These are phyloP conservation scores for Antennarius maculatus DNA, from an alignment of 2,797 vertebrate genomes.

Conservation along the genomic window DNA sequence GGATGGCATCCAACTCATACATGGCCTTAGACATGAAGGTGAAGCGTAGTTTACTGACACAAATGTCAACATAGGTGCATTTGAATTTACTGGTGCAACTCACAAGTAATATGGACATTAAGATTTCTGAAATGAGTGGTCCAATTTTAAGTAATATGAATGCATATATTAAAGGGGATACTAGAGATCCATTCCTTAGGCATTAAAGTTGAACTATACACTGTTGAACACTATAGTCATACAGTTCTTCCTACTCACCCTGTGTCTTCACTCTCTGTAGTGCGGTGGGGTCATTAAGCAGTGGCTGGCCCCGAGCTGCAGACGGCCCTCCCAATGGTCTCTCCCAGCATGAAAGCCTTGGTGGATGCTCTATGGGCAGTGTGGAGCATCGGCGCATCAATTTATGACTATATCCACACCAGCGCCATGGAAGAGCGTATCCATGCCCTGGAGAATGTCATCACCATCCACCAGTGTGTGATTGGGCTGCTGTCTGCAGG, in stretches of 20 bases:
- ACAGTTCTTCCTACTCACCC: constrained; percentile 2
- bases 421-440: constrained; percentile 85
- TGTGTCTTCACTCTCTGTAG: constrained; percentile 43
- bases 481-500: constrained; percentile 78
- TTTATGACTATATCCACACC: constrained; percentile 85
- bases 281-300: constrained; percentile 32
- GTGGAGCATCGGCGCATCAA: constrained; percentile 82
- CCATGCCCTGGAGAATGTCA: constrained; percentile 78
- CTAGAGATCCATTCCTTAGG: too few species aligned
- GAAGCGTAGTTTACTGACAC: too few species aligned
- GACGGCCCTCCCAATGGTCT: constrained; percentile 73
- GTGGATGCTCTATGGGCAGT: constrained; percentile 82
- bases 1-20: too few species aligned
- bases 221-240: constrained; percentile 19
- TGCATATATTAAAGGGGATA: too few species aligned
- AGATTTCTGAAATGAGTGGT: too few species aligned
- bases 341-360: constrained; percentile 82
- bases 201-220: too few species aligned
- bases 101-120: too few species aligned
- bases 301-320: constrained; percentile 38
- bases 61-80: too few species aligned
- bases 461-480: constrained; percentile 79
- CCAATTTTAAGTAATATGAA: too few species aligned
- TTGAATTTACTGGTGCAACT: too few species aligned
- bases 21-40: too few species aligned